These are phyloP conservation scores for Chauna torquata DNA, from an alignment of 2,113 vertebrate species.

Conservation along the genomic window DNA sequence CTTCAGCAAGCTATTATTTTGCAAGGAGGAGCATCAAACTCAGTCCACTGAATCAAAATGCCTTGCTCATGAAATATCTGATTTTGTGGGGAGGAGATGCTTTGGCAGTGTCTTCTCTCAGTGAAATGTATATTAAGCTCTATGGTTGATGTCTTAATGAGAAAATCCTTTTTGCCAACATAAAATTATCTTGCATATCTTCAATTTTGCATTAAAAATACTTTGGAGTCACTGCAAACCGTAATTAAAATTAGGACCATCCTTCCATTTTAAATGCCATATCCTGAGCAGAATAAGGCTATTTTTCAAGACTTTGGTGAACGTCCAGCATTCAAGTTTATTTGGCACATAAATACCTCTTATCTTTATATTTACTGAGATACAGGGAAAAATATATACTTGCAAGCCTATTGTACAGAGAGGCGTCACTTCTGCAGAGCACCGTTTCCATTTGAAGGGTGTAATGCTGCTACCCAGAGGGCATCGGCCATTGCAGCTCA, in stretches of 20 bases:
- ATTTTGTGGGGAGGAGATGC: conserved; percentile 60
- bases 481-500: background rate
- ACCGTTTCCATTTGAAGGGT: background rate
- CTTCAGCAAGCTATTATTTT: conserved; percentile 62
- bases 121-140: background rate
- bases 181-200: background rate
- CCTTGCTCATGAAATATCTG: conserved; percentile 66
- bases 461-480: background rate
- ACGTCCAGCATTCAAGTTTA: background rate
- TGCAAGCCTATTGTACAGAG: background rate
- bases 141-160: conserved; percentile 10
- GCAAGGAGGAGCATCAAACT: conserved; percentile 49
- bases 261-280: background rate
- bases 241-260: background rate
- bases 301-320: background rate
- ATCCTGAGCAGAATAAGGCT: background rate
- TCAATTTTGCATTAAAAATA: conserved; percentile 14
- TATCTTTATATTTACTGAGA: background rate
- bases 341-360: background rate
- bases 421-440: background rate
- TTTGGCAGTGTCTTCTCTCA: conserved; percentile 43
- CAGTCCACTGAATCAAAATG: conserved; percentile 57
- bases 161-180: background rate
- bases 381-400: background rate
- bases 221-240: background rate